A percentile compares a stretch with the other conserved stretches of the same genome.
Evolutionary conservation across 1,140 invertebrate genomes (phyloP).

Genomic region (Anastatus disparis): DNA sequence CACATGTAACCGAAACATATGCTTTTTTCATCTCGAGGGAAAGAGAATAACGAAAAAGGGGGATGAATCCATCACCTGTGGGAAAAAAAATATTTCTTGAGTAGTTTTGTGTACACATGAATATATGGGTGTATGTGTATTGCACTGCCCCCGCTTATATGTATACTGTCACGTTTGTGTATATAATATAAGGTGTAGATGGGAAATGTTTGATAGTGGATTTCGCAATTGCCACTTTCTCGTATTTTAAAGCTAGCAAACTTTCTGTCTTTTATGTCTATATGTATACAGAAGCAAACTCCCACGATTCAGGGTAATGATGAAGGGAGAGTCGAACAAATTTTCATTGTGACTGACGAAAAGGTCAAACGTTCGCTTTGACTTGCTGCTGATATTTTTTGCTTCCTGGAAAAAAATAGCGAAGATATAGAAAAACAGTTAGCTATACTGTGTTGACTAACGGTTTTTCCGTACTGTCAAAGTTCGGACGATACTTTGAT

Average conservation of each 20-base stretch:
- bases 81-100: slow-evolving; percentile 14
- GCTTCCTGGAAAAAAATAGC: not conserved
- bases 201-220: not conserved
- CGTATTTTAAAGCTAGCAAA: not conserved
- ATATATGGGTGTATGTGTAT: not conserved
- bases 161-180: too few relatives aligned
- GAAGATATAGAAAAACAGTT: too few relatives aligned
- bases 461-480: too few relatives aligned
- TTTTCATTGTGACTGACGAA: not conserved
- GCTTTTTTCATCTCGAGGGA: not conserved
- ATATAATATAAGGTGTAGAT: too few relatives aligned
- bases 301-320: slow-evolving; percentile 15
- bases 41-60: not conserved
- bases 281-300: not conserved
- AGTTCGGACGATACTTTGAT: too few relatives aligned
- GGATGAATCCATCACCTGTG: slow-evolving; percentile 28
- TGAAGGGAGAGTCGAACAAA: not conserved
- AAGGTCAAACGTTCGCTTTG: not conserved
- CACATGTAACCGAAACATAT: slow-evolving; percentile 1
- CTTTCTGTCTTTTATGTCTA: too few relatives aligned
- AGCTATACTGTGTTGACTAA: too few relatives aligned
- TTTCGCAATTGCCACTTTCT: slow-evolving; percentile 29
- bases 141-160: too few relatives aligned
- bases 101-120: not conserved
- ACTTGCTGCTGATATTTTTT: too few relatives aligned